A percentile compares a stretch with the other conserved stretches of the same genome.
phyloP scores from a whole-genome alignment of 2,888 invertebrate species.

The Philopedon plagiatum region DNA sequence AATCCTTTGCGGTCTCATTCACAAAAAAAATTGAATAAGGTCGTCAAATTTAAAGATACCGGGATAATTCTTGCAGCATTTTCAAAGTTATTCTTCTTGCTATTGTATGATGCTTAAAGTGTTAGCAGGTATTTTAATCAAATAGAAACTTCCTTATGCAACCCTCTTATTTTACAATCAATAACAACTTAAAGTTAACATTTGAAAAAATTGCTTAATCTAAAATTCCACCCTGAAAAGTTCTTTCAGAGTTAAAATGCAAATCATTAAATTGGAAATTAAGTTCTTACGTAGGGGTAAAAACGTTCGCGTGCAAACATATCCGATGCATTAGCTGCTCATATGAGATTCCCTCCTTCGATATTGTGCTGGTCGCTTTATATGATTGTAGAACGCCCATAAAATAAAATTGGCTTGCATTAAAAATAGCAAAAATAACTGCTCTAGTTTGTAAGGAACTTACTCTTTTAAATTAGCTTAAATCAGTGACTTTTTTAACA shows the following conservation, averaged over 20 bases:
- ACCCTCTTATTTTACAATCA: no score
- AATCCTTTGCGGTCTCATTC: no score
- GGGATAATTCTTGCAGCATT: no score
- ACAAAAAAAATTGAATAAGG: no score
- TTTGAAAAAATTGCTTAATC: background rate
- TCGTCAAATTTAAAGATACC: no score
- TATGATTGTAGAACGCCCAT: background rate
- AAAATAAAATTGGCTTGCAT: background rate
- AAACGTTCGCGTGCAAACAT: slow-evolving; percentile 14
- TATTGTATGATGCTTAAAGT: no score
- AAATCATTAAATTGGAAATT: slow-evolving; percentile 19
- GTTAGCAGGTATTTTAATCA: no score
- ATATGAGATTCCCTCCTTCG: slow-evolving; percentile 18
- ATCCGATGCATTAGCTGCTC: slow-evolving; percentile 17
- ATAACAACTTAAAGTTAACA: no score
- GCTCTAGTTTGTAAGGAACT: background rate
- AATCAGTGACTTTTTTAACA: no score
- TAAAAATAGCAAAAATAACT: background rate
- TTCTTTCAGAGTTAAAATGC: slow-evolving; percentile 1
- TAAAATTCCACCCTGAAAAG: background rate
- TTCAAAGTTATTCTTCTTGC: no score
- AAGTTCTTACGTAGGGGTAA: slow-evolving; percentile 11
- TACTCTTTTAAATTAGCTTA: background rate
- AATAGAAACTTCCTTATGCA: background rate
- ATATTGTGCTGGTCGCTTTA: slow-evolving; percentile 6